phyloP scores from a whole-genome alignment of 1,140 invertebrate species.

The Muscidifurax raptorellus region DNA sequence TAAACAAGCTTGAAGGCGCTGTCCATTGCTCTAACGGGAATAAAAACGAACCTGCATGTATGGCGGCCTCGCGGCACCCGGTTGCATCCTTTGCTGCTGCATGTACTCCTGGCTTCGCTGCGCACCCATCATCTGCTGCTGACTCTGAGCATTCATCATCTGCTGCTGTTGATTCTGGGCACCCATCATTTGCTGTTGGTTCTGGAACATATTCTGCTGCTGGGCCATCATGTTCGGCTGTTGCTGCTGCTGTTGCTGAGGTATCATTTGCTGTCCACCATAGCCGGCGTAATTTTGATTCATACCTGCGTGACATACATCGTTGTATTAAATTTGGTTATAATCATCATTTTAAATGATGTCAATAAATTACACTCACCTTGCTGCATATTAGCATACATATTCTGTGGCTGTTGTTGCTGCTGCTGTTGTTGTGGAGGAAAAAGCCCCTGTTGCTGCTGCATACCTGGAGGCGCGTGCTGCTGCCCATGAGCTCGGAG shows the following conservation, averaged over 20 bases:
- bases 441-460: conserved; percentile 73
- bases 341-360: too few species aligned
- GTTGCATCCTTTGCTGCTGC: conserved; percentile 73
- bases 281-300: conserved; percentile 79
- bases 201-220: conserved; percentile 72
- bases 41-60: conserved; percentile 72
- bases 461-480: conserved; percentile 67
- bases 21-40: not conserved
- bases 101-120: conserved; percentile 74
- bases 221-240: conserved; percentile 71
- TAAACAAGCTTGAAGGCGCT: not conserved
- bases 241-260: conserved; percentile 77
- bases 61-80: conserved; percentile 69
- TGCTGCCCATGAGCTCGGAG: conserved; percentile 55
- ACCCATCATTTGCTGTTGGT: conserved; percentile 72
- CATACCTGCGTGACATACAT: conserved; percentile 65
- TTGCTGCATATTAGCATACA: conserved; percentile 69
- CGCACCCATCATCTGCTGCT: conserved; percentile 70
- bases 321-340: not conserved
- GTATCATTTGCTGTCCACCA: conserved; percentile 78
- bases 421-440: conserved; percentile 73
- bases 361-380: conserved; percentile 52
- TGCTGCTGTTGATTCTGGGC: conserved; percentile 69
- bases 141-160: conserved; percentile 71
- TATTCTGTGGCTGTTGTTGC: conserved; percentile 78